phyloP scores from a whole-genome alignment of 2,797 vertebrate genomes.

The Amblyraja radiata region DNA sequence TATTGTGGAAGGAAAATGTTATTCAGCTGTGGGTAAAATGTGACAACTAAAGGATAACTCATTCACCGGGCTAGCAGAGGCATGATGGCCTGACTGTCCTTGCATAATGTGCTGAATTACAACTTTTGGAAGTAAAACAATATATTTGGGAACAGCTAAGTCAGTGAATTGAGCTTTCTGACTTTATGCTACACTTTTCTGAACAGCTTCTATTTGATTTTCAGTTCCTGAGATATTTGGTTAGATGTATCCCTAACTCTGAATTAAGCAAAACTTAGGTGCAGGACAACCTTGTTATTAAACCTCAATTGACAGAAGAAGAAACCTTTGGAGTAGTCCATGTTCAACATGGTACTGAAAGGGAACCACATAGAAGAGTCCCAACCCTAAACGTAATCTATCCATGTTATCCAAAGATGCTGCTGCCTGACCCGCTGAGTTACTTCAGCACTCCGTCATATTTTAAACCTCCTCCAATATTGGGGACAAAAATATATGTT shows the following conservation, averaged over 20 bases:
- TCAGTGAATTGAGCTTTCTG: not conserved
- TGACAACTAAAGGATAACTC: not conserved
- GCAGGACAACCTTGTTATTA: not conserved
- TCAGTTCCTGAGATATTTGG: not conserved
- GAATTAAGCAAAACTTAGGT: not conserved
- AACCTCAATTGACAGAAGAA: not conserved
- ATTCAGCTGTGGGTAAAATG: no score
- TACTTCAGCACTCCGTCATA: no score
- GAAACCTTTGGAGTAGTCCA: not conserved
- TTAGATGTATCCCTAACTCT: not conserved
- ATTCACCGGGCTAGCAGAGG: not conserved
- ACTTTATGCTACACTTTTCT: not conserved
- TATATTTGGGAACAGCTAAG: not conserved
- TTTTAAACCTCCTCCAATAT: not conserved
- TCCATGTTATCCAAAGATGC: no score
- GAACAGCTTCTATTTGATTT: not conserved
- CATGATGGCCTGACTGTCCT: not conserved
- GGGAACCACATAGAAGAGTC: not conserved
- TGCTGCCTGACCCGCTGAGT: no score
- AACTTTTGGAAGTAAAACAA: not conserved
- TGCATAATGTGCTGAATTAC: not conserved
- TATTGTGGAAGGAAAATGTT: not conserved
- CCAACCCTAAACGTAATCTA: no score
- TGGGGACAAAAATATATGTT: not conserved
- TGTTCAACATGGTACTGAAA: not conserved